These are phyloP conservation scores for Uria aalge DNA, from an alignment of 2,113 vertebrate genomes.

Conservation along the genomic window DNA sequence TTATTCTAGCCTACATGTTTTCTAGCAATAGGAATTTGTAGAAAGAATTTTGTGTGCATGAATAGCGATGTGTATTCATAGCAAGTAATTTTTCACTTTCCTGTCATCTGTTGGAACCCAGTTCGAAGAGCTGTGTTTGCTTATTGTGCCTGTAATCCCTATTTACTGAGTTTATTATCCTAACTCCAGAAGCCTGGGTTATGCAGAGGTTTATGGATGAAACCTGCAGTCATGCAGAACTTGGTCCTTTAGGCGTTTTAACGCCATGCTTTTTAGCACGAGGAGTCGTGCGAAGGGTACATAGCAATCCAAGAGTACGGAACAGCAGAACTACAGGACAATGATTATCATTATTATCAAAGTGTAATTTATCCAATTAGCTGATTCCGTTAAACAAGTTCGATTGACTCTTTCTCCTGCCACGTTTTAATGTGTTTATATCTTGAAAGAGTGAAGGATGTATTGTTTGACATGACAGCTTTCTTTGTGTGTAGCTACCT, in stretches of 20 bases:
- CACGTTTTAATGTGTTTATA: constrained; percentile 57
- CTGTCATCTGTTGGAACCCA: background rate
- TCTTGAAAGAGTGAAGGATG: constrained; percentile 38
- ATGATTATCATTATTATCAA: constrained; percentile 54
- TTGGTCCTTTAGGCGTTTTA: background rate
- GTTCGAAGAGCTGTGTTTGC: background rate
- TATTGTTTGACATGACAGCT: constrained; percentile 46
- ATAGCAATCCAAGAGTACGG: background rate
- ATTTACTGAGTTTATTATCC: background rate
- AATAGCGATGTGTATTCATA: background rate
- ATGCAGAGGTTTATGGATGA: background rate
- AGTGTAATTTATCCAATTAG: constrained; percentile 69
- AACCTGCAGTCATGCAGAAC: background rate
- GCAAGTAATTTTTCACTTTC: background rate
- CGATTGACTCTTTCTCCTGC: constrained; percentile 38
- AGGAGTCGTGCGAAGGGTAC: background rate
- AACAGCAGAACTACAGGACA: background rate
- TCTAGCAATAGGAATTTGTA: background rate
- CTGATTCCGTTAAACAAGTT: constrained; percentile 62
- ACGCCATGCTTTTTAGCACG: background rate
- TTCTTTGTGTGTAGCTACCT: constrained; percentile 11
- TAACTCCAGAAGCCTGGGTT: background rate
- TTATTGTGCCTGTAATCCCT: background rate
- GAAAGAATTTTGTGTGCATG: background rate
- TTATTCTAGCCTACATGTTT: constrained; percentile 27